Evolutionary conservation across 1,140 invertebrate genomes (phyloP), one percentile per base, ranked within the genome.

Genomic region (Macrobrachium rosenbergii): DNA sequence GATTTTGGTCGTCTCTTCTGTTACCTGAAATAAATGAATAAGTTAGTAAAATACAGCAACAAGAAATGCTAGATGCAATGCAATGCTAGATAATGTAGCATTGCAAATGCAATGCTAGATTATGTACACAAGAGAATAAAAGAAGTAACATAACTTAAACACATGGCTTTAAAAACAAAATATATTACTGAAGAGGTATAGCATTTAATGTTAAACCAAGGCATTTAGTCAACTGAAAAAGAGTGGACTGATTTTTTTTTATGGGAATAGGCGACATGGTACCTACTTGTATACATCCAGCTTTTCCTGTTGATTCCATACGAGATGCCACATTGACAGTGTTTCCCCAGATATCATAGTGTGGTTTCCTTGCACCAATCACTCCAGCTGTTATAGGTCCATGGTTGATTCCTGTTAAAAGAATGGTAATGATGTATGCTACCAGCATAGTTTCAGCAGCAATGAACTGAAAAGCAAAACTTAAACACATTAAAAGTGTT

Each of bases 271-370:
- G 8, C 21, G n/a, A 17, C 43, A 10, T 11, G 11, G 1, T 37
- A 19, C 69, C 52, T 97, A 94, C 93, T 91, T 94, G 94, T 90
- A 94, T 94, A 86, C 94, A 93, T 43, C 97, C 96, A 94, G 98
- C 96, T 89, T 96, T 93, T 0, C 98, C 98, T 88, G 97, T 98
- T 89, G 97, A 98, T 91, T 99, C 98, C 98, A 99, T 99, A 58
- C 98, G 93, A 11, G 97, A 98, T 8, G 94, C 94, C 0, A 99
- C 97, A 92, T 99, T 99, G 0, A 99, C 98, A 0, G 98, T 98
- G 92, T 99, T 99, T 8, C 98, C 97, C 98, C 98, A 99, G 90
- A 95, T 99, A 90, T 99, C 98, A 92, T 99, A 99, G 90, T 99
- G 98, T 0, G 98, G 98, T 91, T 99, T 99, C 91, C 98, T 96